Evolutionary conservation across 1,140 invertebrate species (phyloP).

Genomic region (Pseudomyrmex sp.): DNA sequence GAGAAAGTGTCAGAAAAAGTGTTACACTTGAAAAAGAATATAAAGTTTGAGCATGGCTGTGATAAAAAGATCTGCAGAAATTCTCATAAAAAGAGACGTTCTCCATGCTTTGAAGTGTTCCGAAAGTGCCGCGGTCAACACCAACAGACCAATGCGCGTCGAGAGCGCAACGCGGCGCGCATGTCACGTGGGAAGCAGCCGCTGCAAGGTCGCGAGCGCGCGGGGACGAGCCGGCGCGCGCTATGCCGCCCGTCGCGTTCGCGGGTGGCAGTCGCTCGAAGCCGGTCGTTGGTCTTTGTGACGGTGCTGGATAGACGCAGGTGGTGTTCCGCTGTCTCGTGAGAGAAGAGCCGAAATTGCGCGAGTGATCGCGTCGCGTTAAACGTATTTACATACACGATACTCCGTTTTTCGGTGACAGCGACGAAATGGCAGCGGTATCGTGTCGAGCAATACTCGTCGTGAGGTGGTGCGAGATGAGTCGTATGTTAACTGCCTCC

Average conservation of each 20-base stretch:
- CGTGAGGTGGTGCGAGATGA: slow-evolving; percentile 76
- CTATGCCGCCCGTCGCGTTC: slow-evolving; percentile 62
- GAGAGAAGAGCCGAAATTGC: not conserved
- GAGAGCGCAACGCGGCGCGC: slow-evolving; percentile 45
- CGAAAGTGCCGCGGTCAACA: slow-evolving; percentile 20
- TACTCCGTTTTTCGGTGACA: not conserved
- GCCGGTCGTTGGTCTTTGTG: slow-evolving; percentile 67
- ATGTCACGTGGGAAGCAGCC: slow-evolving; percentile 53
- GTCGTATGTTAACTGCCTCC: slow-evolving; percentile 76
- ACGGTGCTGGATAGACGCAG: not conserved
- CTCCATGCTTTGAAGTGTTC: slow-evolving; percentile 37
- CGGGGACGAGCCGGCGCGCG: slow-evolving; percentile 67
- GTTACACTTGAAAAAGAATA: not conserved
- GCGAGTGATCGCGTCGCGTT: not conserved
- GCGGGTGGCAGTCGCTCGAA: slow-evolving; percentile 72
- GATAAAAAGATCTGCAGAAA: not conserved
- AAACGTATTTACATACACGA: not conserved
- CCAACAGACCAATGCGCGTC: not conserved
- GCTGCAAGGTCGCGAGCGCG: slow-evolving; percentile 55
- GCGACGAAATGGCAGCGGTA: slow-evolving; percentile 76
- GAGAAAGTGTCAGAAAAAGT: no score
- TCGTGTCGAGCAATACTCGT: slow-evolving; percentile 76
- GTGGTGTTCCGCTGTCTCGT: slow-evolving; percentile 62
- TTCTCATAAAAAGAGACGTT: no score
- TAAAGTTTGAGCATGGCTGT: not conserved